phyloP scores from a whole-genome alignment of 64 coral and sea anemone species.

The Montipora foliosa region DNA sequence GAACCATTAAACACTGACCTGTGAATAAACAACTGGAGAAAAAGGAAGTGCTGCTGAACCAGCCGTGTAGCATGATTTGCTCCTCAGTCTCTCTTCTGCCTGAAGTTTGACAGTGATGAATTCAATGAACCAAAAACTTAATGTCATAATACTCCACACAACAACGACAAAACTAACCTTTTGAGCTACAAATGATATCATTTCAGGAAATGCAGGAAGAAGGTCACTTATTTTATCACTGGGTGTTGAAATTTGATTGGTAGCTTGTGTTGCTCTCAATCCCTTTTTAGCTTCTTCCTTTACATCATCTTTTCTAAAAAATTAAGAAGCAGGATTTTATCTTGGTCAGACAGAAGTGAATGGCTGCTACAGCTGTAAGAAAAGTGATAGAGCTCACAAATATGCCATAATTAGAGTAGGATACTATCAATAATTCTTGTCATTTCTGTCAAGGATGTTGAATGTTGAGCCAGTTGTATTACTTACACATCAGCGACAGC shows the following conservation, averaged over 20 bases:
- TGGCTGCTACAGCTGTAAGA: no score
- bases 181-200: constrained; percentile 80
- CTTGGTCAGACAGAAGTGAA: background rate
- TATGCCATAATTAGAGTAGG: background rate
- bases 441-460: no score
- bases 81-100: constrained; percentile 69
- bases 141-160: background rate
- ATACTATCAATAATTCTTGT: background rate
- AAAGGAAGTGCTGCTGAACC: constrained; percentile 70
- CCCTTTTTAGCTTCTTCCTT: constrained; percentile 92
- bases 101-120: background rate
- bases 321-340: background rate
- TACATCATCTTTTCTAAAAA: constrained; percentile 92
- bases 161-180: constrained; percentile 46
- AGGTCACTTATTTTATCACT: background rate
- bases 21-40: constrained; percentile 70
- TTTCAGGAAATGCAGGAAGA: constrained; percentile 77
- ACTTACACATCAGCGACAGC: constrained; percentile 94
- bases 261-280: constrained; percentile 45
- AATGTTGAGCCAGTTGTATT: background rate
- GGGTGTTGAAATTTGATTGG: background rate
- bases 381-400: no score
- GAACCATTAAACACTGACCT: constrained; percentile 23
- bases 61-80: constrained; percentile 66
- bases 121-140: background rate